Conservation (phyloP, 2,113 vertebrate genomes). For the Sylvilagus bachmani region DNA sequence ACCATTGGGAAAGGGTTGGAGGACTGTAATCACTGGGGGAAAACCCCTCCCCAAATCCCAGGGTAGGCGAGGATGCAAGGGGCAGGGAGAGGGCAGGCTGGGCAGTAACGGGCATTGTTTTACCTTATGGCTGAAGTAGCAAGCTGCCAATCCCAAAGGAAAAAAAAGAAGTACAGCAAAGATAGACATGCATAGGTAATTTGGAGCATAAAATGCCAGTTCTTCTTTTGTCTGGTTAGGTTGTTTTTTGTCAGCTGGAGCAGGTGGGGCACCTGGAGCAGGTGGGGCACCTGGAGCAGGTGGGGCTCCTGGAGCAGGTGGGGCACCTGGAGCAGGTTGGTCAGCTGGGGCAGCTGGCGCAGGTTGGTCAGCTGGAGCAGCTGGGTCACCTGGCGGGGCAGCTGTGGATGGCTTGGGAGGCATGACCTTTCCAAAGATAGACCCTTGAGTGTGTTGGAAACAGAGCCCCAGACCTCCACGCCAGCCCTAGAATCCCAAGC, state of each 20-base stretch:
- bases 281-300: accelerated
- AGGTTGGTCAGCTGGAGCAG: accelerated
- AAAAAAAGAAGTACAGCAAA: neutral
- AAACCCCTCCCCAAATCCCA: slow-evolving; percentile 32
- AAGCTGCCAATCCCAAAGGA: slow-evolving; percentile 2
- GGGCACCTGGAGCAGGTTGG: accelerated
- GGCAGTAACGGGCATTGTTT: neutral
- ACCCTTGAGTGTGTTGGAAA: neutral
- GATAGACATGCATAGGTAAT: accelerated
- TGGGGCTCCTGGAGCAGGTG: accelerated
- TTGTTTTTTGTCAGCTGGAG: accelerated
- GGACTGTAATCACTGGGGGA: neutral
- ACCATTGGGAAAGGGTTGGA: neutral
- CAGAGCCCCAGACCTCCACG: neutral
- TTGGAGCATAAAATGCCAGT: slow-evolving; percentile 58
- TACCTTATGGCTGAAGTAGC: neutral
- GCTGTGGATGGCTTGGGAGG: neutral
- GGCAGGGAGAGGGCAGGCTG: neutral
- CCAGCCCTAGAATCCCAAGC: slow-evolving; percentile 7
- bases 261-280: accelerated
- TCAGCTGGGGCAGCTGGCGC: accelerated
- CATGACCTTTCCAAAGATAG: slow-evolving; percentile 59
- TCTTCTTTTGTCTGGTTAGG: slow-evolving; percentile 40
- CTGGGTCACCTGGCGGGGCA: accelerated
- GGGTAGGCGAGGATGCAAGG: neutral